A percentile compares a stretch with the other conserved stretches of the same genome.
These are phyloP conservation scores for Porites lobata DNA, from an alignment of 92 coral and sea anemone genomes.

Conservation along the genomic window DNA sequence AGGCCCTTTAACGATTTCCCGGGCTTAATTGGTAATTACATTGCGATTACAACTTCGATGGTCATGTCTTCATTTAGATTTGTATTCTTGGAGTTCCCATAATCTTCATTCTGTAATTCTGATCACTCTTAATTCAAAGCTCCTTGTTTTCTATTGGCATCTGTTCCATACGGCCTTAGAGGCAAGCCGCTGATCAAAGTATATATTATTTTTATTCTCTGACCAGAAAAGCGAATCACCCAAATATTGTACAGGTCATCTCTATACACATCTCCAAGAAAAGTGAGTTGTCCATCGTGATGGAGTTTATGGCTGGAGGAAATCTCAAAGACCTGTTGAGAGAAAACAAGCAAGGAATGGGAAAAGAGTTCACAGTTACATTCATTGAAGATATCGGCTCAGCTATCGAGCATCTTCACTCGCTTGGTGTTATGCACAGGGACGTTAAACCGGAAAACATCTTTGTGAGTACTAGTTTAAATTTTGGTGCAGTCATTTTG, in stretches of 20 bases:
- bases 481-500: not conserved
- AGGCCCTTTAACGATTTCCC: no score
- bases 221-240: slow-evolving; percentile 67
- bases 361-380: slow-evolving; percentile 50
- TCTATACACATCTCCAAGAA: slow-evolving; percentile 56
- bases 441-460: slow-evolving; percentile 79
- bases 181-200: not conserved
- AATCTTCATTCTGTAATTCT: no score
- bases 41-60: no score
- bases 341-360: slow-evolving; percentile 33
- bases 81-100: no score
- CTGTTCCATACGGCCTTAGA: not conserved
- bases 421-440: slow-evolving; percentile 66
- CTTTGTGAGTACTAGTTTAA: slow-evolving; percentile 46
- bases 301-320: slow-evolving; percentile 76
- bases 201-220: not conserved
- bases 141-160: not conserved
- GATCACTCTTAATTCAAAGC: no score
- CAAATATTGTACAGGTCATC: slow-evolving; percentile 63
- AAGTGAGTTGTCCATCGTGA: slow-evolving; percentile 69
- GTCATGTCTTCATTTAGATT: no score
- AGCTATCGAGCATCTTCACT: slow-evolving; percentile 70
- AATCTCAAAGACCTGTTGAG: slow-evolving; percentile 54
- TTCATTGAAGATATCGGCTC: slow-evolving; percentile 75
- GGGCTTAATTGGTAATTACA: no score